Evolutionary conservation across 2,888 invertebrate genomes (phyloP), one percentile per base, ranked within the genome.

Genomic region (Watsonalla cultraria): DNA sequence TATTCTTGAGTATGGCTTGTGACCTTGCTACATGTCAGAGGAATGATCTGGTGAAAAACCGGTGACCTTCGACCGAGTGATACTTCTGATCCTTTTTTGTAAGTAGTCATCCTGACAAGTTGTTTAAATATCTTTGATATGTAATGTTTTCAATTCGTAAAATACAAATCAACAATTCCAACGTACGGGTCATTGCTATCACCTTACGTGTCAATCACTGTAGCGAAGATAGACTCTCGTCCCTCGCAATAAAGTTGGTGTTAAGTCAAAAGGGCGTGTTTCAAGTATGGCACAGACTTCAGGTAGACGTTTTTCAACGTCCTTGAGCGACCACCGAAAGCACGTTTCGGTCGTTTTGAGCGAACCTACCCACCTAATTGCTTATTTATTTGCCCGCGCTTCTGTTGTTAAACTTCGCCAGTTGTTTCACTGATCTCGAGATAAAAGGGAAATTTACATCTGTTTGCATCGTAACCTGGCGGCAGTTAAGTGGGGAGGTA

Each of bases 251-350:
- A 72, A 61, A 66, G 74, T 65, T 65, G 57, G 65, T 59, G 68
- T 69, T 75, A 60, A 54, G 51, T 55, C 55, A 54, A 51, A 54
- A 51, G 42, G 46, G 54, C 54, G 54, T 54, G 53, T 54, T 58
- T 51, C 64, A 58, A 62, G 68, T 71, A 69, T 66, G 58, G 60
- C 65, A 74, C 67, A 64, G 65, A 69, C 66, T 69, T 58, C 70
- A 78, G 76, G 74, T 77, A 76, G 70, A 66, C 58, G 68, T 74
- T 72, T 72, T 72, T 73, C 61, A 60, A 57, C 68, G 74, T 70
- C 78, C 80, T 80, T 77, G 74, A 58, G 52, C 53, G 54, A 61
- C 52, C 56, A 53, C 58, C 69, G 70, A 76, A 71, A 75, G 70
- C 72, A 63, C 64, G 55, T 62, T 65, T 56, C 61, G 57, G 55